Evolutionary conservation across 2,888 invertebrate genomes (phyloP), one percentile per base, ranked within the genome.

Genomic region (Gasteruption jaculator): DNA sequence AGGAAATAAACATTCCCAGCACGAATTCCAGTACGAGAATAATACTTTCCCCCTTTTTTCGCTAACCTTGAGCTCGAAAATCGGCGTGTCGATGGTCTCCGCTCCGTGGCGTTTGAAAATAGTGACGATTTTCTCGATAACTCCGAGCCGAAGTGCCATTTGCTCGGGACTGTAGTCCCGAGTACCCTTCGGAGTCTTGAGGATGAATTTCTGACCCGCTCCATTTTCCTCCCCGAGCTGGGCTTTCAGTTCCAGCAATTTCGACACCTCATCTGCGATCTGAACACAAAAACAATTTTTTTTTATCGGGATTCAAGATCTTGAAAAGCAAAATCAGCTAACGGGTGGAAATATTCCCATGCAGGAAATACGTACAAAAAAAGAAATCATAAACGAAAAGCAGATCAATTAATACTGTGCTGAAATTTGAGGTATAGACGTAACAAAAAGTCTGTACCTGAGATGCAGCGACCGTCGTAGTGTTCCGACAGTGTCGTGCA

Each of bases 71-170:
- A 96, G 74, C 73, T 97, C 97, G 77, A 97, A 96, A 12, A 97
- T 90, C 29, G 97, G 97, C 16, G 97, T 97, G 64, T 99, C 99
- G 63, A 99, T 95, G 14, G 94, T 91, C 66, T 93, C 94, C 12
- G 95, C 99, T 25, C 99, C 99, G 63, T 99, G 97, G 50, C 85
- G 86, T 68, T 96, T 93, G 68, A 99, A 99, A 41, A 93, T 87
- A 4, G 79, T 71, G 15, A 89, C 78, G 49, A 99, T 91, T 71
- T 88, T 91, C 46, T 86, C 81, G 52, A 99, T 75, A 1, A 93
- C 91, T 45, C 79, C 77, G 58, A 91, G 84, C 20, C 97, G 80
- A 44, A 99, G 76, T 1, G 91, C 85, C 95, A 96, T 99, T 73
- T 96, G 94, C 57, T 88, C 84, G 0, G 97, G 93, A 44, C 81